These are phyloP conservation scores for Drosophila sturtevanti DNA, from an alignment of 1,140 invertebrate species.

Conservation along the genomic window DNA sequence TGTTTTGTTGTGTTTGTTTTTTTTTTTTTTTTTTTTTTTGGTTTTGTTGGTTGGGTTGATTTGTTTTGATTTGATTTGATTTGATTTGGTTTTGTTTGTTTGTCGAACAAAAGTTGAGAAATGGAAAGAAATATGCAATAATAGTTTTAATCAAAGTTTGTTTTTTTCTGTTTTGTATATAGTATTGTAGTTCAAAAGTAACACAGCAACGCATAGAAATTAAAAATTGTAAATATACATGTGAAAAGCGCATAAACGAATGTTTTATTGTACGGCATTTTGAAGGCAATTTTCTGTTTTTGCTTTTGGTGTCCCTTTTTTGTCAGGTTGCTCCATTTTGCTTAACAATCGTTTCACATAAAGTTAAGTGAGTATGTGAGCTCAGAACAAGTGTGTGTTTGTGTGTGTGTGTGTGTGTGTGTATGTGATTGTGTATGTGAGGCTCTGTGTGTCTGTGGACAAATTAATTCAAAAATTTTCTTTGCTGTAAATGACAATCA, in stretches of 20 bases:
- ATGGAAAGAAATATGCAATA: conserved; percentile 75
- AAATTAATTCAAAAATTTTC: conserved; percentile 45
- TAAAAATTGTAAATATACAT: conserved; percentile 25
- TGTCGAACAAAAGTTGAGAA: conserved; percentile 69
- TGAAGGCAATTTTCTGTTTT: neutral
- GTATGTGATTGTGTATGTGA: conserved; percentile 8
- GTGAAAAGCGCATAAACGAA: conserved; percentile 28
- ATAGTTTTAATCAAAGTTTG: conserved; percentile 42
- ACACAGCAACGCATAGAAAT: conserved; percentile 65
- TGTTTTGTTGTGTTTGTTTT: conserved; percentile 18
- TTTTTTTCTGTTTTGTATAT: conserved; percentile 26
- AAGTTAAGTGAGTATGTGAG: conserved; percentile 13
- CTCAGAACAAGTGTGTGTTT: neutral
- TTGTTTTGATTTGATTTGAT: conserved; percentile 17
- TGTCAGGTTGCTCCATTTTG: conserved; percentile 57
- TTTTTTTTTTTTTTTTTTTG: conserved; percentile 40
- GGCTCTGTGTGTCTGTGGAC: conserved; percentile 23
- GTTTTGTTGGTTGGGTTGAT: conserved; percentile 26
- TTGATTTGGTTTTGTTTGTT: conserved; percentile 32
- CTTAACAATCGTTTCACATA: conserved; percentile 52
- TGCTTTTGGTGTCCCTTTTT: conserved; percentile 22
- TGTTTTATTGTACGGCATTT: conserved; percentile 11
- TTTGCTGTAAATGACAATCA: conserved; percentile 63
- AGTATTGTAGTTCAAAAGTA: conserved; percentile 15
- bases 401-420: conserved; percentile 28